A percentile compares a stretch with the other conserved stretches of the same genome.
These are phyloP conservation scores for Limnodromus scolopaceus DNA, from an alignment of 2,797 vertebrate genomes.

Conservation along the genomic window DNA sequence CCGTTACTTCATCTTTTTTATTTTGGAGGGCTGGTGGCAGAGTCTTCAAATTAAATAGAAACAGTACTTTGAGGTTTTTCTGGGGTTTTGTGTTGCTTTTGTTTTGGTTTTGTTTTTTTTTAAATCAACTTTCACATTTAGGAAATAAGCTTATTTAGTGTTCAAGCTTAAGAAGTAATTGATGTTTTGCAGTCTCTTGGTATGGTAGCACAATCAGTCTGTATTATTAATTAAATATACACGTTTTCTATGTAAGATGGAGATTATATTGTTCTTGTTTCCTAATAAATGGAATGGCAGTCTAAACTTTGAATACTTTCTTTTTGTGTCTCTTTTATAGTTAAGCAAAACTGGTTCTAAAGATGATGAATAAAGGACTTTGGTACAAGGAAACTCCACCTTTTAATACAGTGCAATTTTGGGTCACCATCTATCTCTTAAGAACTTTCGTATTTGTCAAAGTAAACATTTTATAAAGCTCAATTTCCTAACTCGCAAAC, in stretches of 20 bases:
- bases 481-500: constrained; percentile 66
- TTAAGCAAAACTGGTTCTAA: constrained; percentile 95
- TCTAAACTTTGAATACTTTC: constrained; percentile 63
- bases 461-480: constrained; percentile 76
- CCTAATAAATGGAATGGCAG: constrained; percentile 60
- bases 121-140: not conserved
- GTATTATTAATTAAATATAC: constrained; percentile 9
- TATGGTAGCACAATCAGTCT: not conserved
- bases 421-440: constrained; percentile 61
- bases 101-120: not conserved
- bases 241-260: constrained; percentile 4
- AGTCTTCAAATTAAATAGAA: not conserved
- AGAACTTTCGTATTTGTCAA: constrained; percentile 55
- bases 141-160: not conserved
- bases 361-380: constrained; percentile 86
- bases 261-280: constrained; percentile 29
- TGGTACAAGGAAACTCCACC: constrained; percentile 53
- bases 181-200: not conserved
- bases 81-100: not conserved
- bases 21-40: not conserved
- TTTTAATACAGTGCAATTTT: constrained; percentile 62
- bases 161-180: not conserved
- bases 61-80: not conserved
- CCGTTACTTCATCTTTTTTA: not conserved
- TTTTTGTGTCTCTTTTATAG: constrained; percentile 78